phyloP scores from a whole-genome alignment of 2,113 vertebrate species.

The Catharus fuscescens region DNA sequence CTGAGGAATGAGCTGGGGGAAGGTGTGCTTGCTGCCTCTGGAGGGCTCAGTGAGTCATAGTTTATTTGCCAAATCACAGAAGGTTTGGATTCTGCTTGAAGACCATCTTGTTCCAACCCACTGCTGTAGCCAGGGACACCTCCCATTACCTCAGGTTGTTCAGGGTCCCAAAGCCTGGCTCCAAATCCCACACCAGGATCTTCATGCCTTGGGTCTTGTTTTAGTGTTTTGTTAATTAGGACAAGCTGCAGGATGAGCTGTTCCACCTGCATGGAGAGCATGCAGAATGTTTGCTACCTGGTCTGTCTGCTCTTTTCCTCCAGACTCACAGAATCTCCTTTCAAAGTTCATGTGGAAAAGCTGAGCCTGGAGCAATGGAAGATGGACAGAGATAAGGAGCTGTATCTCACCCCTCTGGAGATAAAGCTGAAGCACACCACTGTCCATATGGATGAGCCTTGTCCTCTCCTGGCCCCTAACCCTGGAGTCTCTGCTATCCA shows the following conservation, averaged over 20 bases:
- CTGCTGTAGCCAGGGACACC: not conserved
- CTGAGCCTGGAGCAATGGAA: constrained; percentile 75
- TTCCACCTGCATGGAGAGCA: not conserved
- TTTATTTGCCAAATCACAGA: not conserved
- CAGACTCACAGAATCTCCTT: constrained; percentile 87
- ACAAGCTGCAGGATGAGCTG: not conserved
- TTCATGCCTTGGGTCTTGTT: not conserved
- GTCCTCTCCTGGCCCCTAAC: constrained; percentile 83
- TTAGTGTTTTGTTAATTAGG: not conserved
- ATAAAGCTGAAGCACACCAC: constrained; percentile 89
- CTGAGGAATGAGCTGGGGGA: not conserved
- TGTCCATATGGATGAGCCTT: constrained; percentile 76
- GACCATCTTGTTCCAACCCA: not conserved
- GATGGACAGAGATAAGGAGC: constrained; percentile 55
- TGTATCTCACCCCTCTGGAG: constrained; percentile 86
- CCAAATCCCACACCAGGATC: not conserved
- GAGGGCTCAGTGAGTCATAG: not conserved
- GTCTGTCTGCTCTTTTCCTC: not conserved
- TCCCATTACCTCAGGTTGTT: not conserved
- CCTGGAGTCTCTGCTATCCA: constrained; percentile 86
- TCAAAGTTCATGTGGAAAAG: constrained; percentile 89
- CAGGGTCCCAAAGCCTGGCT: not conserved
- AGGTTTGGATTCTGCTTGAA: not conserved
- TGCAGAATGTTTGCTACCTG: not conserved
- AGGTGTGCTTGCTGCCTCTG: not conserved